Evolutionary conservation across 2,113 vertebrate species (phyloP).

Genomic region (Leptodactylus fuscus): DNA sequence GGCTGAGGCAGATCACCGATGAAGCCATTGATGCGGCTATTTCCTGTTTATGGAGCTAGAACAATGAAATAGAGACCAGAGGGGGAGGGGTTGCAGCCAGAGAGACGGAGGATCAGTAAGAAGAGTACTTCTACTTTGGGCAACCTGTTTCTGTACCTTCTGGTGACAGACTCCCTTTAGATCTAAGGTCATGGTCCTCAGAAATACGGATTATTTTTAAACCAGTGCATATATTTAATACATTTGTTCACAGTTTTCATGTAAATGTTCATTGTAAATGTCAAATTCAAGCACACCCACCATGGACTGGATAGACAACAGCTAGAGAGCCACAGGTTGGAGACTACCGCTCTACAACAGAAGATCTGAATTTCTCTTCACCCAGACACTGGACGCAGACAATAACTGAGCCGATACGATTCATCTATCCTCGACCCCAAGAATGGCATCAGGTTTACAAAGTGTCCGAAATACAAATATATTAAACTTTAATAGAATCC

Average conservation of each 20-base stretch:
- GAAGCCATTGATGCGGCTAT: too few species aligned
- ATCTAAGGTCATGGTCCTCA: too few species aligned
- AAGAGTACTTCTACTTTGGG: too few species aligned
- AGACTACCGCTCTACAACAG: background rate
- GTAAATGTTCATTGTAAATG: background rate
- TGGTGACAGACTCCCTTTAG: too few species aligned
- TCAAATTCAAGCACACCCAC: background rate
- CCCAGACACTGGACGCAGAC: background rate
- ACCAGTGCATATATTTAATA: background rate
- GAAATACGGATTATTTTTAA: background rate
- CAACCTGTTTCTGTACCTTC: too few species aligned
- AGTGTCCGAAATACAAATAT: background rate
- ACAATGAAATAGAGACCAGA: too few species aligned
- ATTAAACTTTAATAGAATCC: background rate
- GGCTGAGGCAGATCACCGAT: too few species aligned
- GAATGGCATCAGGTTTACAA: background rate
- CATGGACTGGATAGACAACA: background rate
- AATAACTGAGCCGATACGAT: background rate
- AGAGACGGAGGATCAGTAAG: too few species aligned
- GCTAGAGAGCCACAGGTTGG: background rate
- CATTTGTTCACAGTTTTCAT: conserved; percentile 1
- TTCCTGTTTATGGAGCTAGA: too few species aligned
- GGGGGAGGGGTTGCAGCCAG: too few species aligned
- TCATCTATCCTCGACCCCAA: background rate
- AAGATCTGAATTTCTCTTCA: background rate